phyloP scores from a whole-genome alignment of 2,113 vertebrate species.

The Spea bombifrons region DNA sequence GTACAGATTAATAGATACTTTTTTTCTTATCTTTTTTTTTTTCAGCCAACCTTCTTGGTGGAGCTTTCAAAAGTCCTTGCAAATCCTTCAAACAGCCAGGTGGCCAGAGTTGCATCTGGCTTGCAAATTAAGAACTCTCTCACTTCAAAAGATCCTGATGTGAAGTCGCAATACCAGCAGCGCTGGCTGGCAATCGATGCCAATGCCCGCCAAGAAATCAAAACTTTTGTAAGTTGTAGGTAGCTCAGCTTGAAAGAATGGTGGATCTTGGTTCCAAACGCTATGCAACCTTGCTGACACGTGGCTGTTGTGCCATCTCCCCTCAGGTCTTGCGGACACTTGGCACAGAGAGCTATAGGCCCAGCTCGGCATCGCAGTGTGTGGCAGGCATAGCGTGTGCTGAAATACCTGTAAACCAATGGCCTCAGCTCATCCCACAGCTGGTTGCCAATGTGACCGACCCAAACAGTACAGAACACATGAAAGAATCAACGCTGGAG shows the following conservation, averaged over 20 bases:
- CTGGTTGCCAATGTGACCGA: conserved; percentile 93
- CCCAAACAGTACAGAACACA: conserved; percentile 93
- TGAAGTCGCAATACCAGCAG: conserved; percentile 93
- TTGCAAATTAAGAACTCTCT: conserved; percentile 98
- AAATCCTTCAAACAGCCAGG: conserved; percentile 96
- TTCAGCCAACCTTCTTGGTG: conserved; percentile 92
- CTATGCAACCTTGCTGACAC: not conserved
- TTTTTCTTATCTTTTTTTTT: conserved; percentile 4
- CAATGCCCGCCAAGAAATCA: conserved; percentile 90
- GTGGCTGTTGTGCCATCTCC: not conserved
- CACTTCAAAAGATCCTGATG: conserved; percentile 94
- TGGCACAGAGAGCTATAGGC: conserved; percentile 94
- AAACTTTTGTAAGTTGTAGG: conserved; percentile 83
- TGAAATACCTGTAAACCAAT: conserved; percentile 93
- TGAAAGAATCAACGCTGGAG: conserved; percentile 98
- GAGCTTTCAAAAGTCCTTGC: conserved; percentile 95
- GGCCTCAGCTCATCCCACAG: conserved; percentile 95
- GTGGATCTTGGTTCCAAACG: not conserved
- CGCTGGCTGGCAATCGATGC: conserved; percentile 94
- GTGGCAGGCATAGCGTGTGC: conserved; percentile 96
- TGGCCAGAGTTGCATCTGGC: conserved; percentile 91
- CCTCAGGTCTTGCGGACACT: conserved; percentile 88
- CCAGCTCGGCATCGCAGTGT: conserved; percentile 95
- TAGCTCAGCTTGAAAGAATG: not conserved
- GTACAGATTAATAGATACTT: too few species aligned